phyloP scores from a whole-genome alignment of 1,140 invertebrate species.

The Gyrodactylus bullatarudis region DNA sequence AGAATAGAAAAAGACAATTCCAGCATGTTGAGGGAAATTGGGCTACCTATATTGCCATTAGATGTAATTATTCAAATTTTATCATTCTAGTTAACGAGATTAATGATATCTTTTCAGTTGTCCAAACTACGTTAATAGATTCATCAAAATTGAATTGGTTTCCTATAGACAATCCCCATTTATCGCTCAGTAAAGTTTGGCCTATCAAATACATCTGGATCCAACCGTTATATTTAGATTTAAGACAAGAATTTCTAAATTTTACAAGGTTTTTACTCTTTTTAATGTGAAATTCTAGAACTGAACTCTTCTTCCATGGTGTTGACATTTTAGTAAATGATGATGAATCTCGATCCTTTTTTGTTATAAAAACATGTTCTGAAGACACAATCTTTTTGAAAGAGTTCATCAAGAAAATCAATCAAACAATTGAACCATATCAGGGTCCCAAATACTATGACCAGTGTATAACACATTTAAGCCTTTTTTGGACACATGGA shows the following conservation, averaged over 20 bases:
- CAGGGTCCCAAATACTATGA: neutral
- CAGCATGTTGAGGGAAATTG: neutral
- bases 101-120: neutral
- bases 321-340: neutral
- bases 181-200: neutral
- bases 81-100: neutral
- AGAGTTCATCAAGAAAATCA: neutral
- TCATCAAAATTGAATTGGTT: neutral
- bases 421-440: neutral
- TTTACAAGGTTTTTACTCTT: neutral
- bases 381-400: neutral
- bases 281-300: neutral
- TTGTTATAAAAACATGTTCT: neutral
- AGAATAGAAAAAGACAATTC: neutral
- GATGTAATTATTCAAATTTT: neutral
- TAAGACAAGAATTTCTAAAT: neutral
- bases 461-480: neutral
- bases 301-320: neutral
- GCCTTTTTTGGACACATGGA: neutral
- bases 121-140: neutral
- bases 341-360: neutral
- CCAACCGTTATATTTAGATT: neutral
- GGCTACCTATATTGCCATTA: neutral
- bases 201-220: neutral
- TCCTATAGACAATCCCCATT: neutral